Percentiles rank a stretch among this genome's conserved stretches.
phyloP scores from a whole-genome alignment of 2,888 invertebrate genomes.

The Mythimna ferrago region DNA sequence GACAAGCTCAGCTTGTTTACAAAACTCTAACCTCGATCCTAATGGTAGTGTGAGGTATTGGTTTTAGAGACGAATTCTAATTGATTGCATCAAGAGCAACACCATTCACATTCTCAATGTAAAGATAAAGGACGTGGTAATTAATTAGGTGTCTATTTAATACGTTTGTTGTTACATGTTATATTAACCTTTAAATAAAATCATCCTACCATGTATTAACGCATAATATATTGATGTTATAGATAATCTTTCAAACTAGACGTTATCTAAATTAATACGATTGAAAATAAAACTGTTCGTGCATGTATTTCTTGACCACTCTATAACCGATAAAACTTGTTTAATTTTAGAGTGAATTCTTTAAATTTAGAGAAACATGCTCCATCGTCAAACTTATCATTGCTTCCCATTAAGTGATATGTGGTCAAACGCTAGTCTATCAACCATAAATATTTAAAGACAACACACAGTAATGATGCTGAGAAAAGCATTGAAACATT shows the following conservation, averaged over 20 bases:
- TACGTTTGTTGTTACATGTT: slow-evolving; percentile 33
- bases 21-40: not conserved
- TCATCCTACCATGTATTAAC: slow-evolving; percentile 32
- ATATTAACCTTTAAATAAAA: slow-evolving; percentile 33
- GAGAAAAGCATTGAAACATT: not conserved
- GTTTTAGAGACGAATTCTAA: slow-evolving; percentile 6
- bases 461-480: not conserved
- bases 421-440: not conserved
- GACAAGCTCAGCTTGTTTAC: not conserved
- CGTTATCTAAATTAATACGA: not conserved
- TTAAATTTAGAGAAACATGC: not conserved
- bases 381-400: not conserved
- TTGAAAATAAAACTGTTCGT: slow-evolving; percentile 30
- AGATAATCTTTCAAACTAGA: slow-evolving; percentile 12
- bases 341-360: not conserved
- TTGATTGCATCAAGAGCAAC: slow-evolving; percentile 23
- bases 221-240: slow-evolving; percentile 15
- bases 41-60: not conserved
- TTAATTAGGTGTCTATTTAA: slow-evolving; percentile 39
- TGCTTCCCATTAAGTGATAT: not conserved
- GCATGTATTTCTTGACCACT: slow-evolving; percentile 6
- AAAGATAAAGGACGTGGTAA: slow-evolving; percentile 28
- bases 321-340: not conserved
- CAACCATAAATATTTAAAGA: not conserved
- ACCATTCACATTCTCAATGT: slow-evolving; percentile 26